Evolutionary conservation across 1,140 invertebrate genomes (phyloP), one percentile per base, ranked within the genome.

Genomic region (Drosophila sp.): DNA sequence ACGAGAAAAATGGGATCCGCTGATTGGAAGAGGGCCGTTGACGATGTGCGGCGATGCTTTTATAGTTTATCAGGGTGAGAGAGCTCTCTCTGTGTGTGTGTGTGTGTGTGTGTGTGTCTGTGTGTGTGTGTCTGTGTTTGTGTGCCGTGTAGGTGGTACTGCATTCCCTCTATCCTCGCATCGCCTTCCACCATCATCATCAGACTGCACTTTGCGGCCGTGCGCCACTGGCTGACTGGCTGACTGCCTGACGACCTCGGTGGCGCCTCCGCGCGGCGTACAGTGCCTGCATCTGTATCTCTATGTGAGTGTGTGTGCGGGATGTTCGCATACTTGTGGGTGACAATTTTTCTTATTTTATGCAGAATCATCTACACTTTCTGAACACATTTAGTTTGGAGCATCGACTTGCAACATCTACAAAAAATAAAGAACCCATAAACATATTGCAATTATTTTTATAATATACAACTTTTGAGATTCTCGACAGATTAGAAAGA

Each of bases 211-310:
- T 86, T 84, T 87, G 82, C 40, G 78, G 81, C 71, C 16, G 78
- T 78, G 67, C 63, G 75, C 82, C 78, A 87, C 82, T 86, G 81
- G 81, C 82, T 84, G 79, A 87, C 82, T 86, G 81, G 81, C 82
- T 84, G 79, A 58, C 76, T 80, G 59, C 54, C 50, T 65, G 73
- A 48, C 38, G 51, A 38, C 34, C 27, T 78, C 50, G 64, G 65
- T 69, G 72, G 75, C 75, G 75, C 36, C 72, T 64, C 38, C 58
- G 40, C 58, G 34, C 40, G 61, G 53, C 16, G 46, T 61, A 25
- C 41, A 50, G 16, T 45, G 18, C 32, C 14, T 16, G 13, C n/a
- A 36, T 21, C 2, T 14, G 51, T 13, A 9, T 0, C 14, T 21
- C 32, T 11, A 14, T 18, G 9, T 16, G 4, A 0, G 29, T 9